Percentiles rank a stretch among this genome's conserved stretches.
Conservation (phyloP, 1,140 invertebrate genomes). For the Zaprionus inermis region DNA sequence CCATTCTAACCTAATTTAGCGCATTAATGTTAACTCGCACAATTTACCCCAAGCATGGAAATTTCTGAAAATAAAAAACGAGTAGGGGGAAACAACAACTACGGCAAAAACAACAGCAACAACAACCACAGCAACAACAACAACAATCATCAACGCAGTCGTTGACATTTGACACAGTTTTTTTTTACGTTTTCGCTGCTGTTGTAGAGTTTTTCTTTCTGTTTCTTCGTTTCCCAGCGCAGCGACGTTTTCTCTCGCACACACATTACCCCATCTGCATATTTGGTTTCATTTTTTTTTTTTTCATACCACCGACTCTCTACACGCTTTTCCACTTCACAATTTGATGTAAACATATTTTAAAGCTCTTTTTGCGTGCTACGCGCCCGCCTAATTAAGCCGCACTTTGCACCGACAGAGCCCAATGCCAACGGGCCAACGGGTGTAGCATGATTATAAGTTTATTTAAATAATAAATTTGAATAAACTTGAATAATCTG, state of each 20-base stretch:
- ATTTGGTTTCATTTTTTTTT: constrained; percentile 44
- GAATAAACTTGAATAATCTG: constrained; percentile 62
- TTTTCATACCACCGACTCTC: constrained; percentile 27
- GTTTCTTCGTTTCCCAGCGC: constrained; percentile 59
- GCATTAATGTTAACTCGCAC: constrained; percentile 76
- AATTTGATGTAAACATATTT: constrained; percentile 70
- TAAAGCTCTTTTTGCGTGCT: constrained; percentile 65
- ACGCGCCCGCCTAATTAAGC: constrained; percentile 65
- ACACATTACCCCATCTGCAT: constrained; percentile 46
- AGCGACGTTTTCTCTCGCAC: constrained; percentile 57
- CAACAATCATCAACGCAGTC: constrained; percentile 49
- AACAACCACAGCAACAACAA: constrained; percentile 26
- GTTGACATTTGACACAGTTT: constrained; percentile 77
- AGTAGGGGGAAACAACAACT: constrained; percentile 23
- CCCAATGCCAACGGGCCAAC: constrained; percentile 34
- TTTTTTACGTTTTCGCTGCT: constrained; percentile 9
- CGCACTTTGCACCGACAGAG: constrained; percentile 56
- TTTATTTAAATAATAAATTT: constrained; percentile 44
- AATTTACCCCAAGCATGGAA: constrained; percentile 65
- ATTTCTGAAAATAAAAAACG: constrained; percentile 28
- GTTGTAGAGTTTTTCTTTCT: constrained; percentile 47
- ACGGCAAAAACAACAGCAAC: constrained; percentile 14
- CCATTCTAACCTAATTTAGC: constrained; percentile 77
- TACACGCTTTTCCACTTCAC: constrained; percentile 72
- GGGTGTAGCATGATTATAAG: constrained; percentile 49